These are phyloP conservation scores for Cyprinodon brontotheroides DNA, from an alignment of 2,113 vertebrate species.

Conservation along the genomic window DNA sequence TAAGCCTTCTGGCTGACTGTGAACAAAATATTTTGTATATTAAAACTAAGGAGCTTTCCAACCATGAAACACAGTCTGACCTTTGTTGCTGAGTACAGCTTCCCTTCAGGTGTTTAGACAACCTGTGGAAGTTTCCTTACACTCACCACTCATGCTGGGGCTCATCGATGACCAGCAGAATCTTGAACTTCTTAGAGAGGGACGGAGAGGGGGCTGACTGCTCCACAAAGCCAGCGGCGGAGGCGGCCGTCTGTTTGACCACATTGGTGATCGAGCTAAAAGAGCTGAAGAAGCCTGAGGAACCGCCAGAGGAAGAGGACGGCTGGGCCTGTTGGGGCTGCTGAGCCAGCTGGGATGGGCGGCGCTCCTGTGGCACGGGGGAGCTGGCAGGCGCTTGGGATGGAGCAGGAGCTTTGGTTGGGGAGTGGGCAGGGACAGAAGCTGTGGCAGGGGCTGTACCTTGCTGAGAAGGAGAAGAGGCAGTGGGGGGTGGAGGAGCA, in stretches of 20 bases:
- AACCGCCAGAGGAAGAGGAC: slow-evolving; percentile 47
- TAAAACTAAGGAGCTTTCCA: slow-evolving; percentile 12
- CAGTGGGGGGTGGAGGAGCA: slow-evolving; percentile 72
- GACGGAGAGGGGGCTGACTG: slow-evolving; percentile 72
- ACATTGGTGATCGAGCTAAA: slow-evolving; percentile 93
- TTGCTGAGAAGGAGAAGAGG: slow-evolving; percentile 73
- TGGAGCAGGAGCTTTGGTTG: slow-evolving; percentile 51
- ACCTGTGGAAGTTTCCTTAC: slow-evolving; percentile 11
- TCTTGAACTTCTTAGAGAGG: slow-evolving; percentile 86
- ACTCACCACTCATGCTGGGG: slow-evolving; percentile 93
- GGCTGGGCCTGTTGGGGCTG: slow-evolving; percentile 67
- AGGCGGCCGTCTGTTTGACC: slow-evolving; percentile 93
- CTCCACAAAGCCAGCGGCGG: slow-evolving; percentile 85
- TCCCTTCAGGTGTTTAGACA: slow-evolving; percentile 31
- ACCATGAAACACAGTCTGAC: neutral
- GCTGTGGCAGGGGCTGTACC: slow-evolving; percentile 59
- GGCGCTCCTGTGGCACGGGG: slow-evolving; percentile 63
- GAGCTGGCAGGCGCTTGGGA: slow-evolving; percentile 61
- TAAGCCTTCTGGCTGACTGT: slow-evolving; percentile 26
- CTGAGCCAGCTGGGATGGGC: slow-evolving; percentile 48
- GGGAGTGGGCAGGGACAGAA: slow-evolving; percentile 74
- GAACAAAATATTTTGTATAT: slow-evolving; percentile 26
- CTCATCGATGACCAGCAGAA: slow-evolving; percentile 93
- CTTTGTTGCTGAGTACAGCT: slow-evolving; percentile 9
- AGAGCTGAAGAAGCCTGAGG: slow-evolving; percentile 87